These are phyloP conservation scores for Limonius californicus DNA, from an alignment of 1,140 invertebrate species.

Conservation along the genomic window DNA sequence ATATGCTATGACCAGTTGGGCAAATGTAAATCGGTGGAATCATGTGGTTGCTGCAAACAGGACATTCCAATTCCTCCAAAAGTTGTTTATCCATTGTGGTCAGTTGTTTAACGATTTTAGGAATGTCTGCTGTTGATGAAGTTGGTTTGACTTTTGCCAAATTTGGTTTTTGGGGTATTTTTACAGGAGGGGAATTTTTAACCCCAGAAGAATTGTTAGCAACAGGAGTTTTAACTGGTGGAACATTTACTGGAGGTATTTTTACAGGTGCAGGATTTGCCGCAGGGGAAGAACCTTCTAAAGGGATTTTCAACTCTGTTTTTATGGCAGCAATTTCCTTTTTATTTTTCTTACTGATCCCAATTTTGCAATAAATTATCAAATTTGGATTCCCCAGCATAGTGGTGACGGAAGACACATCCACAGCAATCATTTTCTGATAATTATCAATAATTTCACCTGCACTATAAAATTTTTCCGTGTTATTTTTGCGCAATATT, in stretches of 20 bases:
- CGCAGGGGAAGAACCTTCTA: too few species aligned
- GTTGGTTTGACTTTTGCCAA: too few species aligned
- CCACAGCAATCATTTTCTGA: neutral
- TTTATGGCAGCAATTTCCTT: neutral
- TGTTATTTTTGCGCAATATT: neutral
- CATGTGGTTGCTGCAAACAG: conserved; percentile 22
- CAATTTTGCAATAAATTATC: neutral
- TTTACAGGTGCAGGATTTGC: too few species aligned
- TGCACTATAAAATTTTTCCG: neutral
- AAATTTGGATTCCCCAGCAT: neutral
- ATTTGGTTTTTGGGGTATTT: too few species aligned
- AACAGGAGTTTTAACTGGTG: too few species aligned
- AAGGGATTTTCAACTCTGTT: too few species aligned
- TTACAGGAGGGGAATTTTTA: too few species aligned
- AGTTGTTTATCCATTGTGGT: neutral
- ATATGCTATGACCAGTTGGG: conserved; percentile 17
- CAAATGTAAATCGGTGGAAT: conserved; percentile 22
- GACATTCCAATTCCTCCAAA: conserved; percentile 20
- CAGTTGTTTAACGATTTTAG: too few species aligned
- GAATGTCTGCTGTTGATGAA: too few species aligned
- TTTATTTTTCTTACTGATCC: neutral
- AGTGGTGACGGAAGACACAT: neutral
- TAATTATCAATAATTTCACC: neutral
- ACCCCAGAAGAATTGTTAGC: too few species aligned
- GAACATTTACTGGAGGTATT: too few species aligned